A percentile compares a stretch with the other conserved stretches of the same genome.
Conservation (phyloP, 2,888 invertebrate species). For the Amorpha juglandis region DNA sequence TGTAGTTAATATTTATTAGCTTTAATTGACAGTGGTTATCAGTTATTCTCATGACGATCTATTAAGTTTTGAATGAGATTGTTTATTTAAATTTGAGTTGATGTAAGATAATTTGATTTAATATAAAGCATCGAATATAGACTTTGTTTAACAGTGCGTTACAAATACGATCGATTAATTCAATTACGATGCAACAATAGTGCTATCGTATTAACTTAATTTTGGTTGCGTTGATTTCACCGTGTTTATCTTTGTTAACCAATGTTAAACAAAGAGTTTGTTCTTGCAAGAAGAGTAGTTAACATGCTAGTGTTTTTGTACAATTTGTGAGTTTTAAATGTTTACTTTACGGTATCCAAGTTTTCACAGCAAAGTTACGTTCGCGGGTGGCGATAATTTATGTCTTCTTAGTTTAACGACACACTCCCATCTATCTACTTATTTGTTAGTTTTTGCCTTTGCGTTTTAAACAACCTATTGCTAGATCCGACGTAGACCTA, state of each 20-base stretch:
- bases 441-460: neutral
- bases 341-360: neutral
- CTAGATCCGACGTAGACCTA: neutral
- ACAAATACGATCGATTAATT: conserved; percentile 51
- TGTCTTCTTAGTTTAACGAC: neutral
- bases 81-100: neutral
- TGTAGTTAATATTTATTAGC: conserved; percentile 19
- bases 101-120: conserved; percentile 3
- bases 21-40: conserved; percentile 16
- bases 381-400: neutral
- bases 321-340: neutral
- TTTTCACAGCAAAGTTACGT: neutral
- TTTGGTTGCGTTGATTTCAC: conserved; percentile 41
- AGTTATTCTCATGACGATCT: neutral
- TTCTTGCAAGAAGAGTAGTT: conserved; percentile 1
- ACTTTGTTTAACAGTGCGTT: conserved; percentile 56
- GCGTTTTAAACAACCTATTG: neutral
- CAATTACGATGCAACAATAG: conserved; percentile 59
- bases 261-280: conserved; percentile 1
- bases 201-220: conserved; percentile 51
- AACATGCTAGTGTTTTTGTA: neutral
- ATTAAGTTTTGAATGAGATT: conserved; percentile 1
- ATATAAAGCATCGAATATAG: conserved; percentile 43
- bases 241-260: conserved; percentile 37
- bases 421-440: neutral